Evolutionary conservation across 1,140 invertebrate genomes (phyloP), one percentile per base, ranked within the genome.

Genomic region (Drusus annulatus): DNA sequence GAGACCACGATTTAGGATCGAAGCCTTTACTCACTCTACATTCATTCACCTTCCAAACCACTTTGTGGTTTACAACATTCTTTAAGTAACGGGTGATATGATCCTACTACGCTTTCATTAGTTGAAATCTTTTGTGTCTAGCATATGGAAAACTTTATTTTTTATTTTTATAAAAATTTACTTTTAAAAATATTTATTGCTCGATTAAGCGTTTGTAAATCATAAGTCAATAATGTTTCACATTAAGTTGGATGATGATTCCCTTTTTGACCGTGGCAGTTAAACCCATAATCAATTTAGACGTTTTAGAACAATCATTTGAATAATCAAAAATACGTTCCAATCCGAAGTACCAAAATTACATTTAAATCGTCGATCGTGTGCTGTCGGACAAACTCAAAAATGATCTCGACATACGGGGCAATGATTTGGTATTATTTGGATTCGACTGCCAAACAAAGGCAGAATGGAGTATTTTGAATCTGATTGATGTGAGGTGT

Each of bases 401-500:
- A 69, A 68, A 25, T 31, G 52, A 80, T 81, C 51, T 69, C 21
- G 17, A 36, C 51, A 17, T 25, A 28, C 54, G 56, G 25, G 74
- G 78, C 75, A 80, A 78, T 78, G 79, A 83, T 83, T 83, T 76
- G 76, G 82, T 81, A 81, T 80, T 75, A 80, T 83, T 81, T 78
- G 82, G 75, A 74, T 83, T 79, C 82, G 76, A 81, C 80, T 81
- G 82, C 76, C 80, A 83, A 83, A 83, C 82, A 83, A 83, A 80
- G 82, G 69, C 16, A 65, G 79, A 83, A 83, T 76, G 79, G 76
- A 83, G 79, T 79, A 79, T 83, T 83, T 81, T 74, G 85, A 85
- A 85, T 84, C 86, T 90, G 89, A 90, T 90, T 90, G 89, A 90
- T 90, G 89, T 88, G 85, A 88, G 86, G 88, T 90, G 87, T 90